Percentiles rank a stretch among this genome's conserved stretches.
phyloP scores from a whole-genome alignment of 1,140 invertebrate genomes.

The Camponotus floridanus region DNA sequence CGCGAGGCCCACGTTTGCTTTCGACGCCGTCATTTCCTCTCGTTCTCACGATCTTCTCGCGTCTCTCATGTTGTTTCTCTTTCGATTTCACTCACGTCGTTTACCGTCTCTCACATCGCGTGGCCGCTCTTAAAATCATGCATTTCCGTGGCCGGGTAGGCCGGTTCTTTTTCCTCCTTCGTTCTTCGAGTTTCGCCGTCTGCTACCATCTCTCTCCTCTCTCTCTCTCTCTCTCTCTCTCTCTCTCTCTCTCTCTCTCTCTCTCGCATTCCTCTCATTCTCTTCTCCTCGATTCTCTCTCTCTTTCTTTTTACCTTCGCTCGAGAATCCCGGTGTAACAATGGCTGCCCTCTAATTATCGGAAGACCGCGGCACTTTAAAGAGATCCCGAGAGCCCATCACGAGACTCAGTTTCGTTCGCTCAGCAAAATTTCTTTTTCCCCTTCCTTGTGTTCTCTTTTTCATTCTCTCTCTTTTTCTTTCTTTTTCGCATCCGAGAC shows the following conservation, averaged over 20 bases:
- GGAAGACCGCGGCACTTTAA: slow-evolving; percentile 85
- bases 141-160: slow-evolving; percentile 67
- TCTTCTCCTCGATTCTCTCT: slow-evolving; percentile 70
- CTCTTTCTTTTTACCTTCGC: slow-evolving; percentile 60
- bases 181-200: slow-evolving; percentile 65
- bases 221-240: slow-evolving; percentile 64
- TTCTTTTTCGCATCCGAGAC: slow-evolving; percentile 7
- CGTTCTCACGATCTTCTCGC: slow-evolving; percentile 65
- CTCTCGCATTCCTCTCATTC: slow-evolving; percentile 64
- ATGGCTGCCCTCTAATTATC: slow-evolving; percentile 86
- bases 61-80: slow-evolving; percentile 48
- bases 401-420: slow-evolving; percentile 82
- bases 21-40: slow-evolving; percentile 49
- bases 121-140: slow-evolving; percentile 69
- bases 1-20: slow-evolving; percentile 16
- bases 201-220: slow-evolving; percentile 51
- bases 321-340: slow-evolving; percentile 78
- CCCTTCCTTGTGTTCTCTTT: slow-evolving; percentile 3
- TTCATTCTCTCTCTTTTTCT: not conserved
- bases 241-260: slow-evolving; percentile 67
- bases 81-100: slow-evolving; percentile 64
- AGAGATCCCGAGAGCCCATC: slow-evolving; percentile 83
- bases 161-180: slow-evolving; percentile 44
- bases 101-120: slow-evolving; percentile 67
- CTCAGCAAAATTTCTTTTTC: slow-evolving; percentile 79